Evolutionary conservation across 2,797 vertebrate genomes (phyloP).

Genomic region (Clarias fuscus): DNA sequence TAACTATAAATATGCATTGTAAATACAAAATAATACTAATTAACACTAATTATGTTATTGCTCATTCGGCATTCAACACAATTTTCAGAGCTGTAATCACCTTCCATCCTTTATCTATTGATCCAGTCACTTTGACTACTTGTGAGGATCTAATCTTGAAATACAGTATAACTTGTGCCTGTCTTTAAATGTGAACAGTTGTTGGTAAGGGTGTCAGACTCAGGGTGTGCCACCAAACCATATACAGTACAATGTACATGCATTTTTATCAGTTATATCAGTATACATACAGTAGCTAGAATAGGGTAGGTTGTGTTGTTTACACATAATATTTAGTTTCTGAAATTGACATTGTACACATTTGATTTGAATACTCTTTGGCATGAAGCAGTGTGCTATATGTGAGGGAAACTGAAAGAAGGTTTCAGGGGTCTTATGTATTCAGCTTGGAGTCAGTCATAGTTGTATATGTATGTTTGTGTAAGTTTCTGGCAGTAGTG

Average conservation of each 20-base stretch:
- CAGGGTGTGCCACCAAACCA: background rate
- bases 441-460: background rate
- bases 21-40: background rate
- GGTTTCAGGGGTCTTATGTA: background rate
- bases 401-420: background rate
- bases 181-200: background rate
- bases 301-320: too few relatives aligned
- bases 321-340: background rate
- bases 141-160: background rate
- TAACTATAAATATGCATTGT: background rate
- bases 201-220: background rate
- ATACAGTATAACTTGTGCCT: background rate
- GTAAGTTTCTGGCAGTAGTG: conserved; percentile 5
- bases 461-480: background rate
- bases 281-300: background rate
- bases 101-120: background rate
- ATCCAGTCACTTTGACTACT: background rate
- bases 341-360: background rate
- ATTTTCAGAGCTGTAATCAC: background rate
- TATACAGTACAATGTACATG: background rate
- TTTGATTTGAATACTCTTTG: background rate
- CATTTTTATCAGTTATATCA: background rate
- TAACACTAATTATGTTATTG: background rate
- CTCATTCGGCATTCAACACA: background rate
- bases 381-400: background rate